phyloP scores from a whole-genome alignment of 1,140 invertebrate genomes.

The Ruditapes philippinarum region DNA sequence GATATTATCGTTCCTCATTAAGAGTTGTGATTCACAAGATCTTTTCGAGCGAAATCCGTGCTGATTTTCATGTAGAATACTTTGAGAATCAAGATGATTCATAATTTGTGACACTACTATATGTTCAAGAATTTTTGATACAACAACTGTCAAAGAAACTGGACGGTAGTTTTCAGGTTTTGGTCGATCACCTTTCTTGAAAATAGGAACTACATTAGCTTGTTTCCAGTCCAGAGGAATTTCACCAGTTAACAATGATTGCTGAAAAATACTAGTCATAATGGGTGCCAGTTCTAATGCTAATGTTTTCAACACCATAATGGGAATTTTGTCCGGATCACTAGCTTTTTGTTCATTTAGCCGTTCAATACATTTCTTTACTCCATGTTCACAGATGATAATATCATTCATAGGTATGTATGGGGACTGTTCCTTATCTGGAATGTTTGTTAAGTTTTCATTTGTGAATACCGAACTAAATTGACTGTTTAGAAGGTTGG shows the following conservation, averaged over 20 bases:
- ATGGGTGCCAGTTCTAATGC: not conserved
- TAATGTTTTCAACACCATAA: not conserved
- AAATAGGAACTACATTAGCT: not conserved
- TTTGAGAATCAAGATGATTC: slow-evolving; percentile 47
- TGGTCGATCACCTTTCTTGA: slow-evolving; percentile 26
- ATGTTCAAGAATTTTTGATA: slow-evolving; percentile 38
- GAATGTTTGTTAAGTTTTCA: slow-evolving; percentile 21
- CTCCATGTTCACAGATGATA: not conserved
- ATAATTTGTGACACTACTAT: slow-evolving; percentile 54
- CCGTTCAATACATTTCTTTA: not conserved
- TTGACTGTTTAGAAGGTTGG: slow-evolving; percentile 20
- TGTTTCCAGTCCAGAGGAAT: slow-evolving; percentile 19
- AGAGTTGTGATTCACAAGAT: slow-evolving; percentile 67
- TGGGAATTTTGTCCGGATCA: slow-evolving; percentile 19
- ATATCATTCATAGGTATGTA: slow-evolving; percentile 1
- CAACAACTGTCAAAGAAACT: slow-evolving; percentile 30
- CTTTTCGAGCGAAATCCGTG: slow-evolving; percentile 60
- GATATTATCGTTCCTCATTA: slow-evolving; percentile 45
- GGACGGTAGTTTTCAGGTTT: slow-evolving; percentile 34
- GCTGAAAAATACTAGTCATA: not conserved
- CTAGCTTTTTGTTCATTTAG: slow-evolving; percentile 32
- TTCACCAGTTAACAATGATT: not conserved
- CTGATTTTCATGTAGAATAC: slow-evolving; percentile 60
- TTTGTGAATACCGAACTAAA: slow-evolving; percentile 38
- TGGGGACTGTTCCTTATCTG: not conserved